Evolutionary conservation across 1,140 invertebrate genomes (phyloP).

Genomic region (Helicoverpa zea): DNA sequence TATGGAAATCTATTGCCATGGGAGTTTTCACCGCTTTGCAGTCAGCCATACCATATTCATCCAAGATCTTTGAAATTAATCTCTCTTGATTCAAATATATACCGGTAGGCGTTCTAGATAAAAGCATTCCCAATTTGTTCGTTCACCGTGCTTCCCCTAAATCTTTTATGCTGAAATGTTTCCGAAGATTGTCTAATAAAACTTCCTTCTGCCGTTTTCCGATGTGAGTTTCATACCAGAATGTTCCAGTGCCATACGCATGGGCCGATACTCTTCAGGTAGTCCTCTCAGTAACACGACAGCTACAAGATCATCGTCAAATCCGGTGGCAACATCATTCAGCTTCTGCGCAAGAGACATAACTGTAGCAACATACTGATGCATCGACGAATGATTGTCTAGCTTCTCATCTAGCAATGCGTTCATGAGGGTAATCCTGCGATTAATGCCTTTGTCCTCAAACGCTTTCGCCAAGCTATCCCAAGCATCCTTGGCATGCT

Average conservation of each 20-base stretch:
- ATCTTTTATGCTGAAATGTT: too few species aligned
- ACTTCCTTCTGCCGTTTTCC: too few species aligned
- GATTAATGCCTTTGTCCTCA: neutral
- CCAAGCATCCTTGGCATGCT: neutral
- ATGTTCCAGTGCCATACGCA: constrained; percentile 1
- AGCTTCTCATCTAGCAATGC: neutral
- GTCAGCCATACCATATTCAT: too few species aligned
- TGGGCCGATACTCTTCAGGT: neutral
- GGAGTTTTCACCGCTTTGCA: too few species aligned
- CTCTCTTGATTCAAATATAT: too few species aligned
- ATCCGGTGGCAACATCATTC: neutral
- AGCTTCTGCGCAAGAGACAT: neutral
- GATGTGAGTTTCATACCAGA: too few species aligned
- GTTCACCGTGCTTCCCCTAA: too few species aligned
- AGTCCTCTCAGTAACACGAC: constrained; percentile 2
- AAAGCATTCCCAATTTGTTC: too few species aligned
- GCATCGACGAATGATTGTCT: neutral
- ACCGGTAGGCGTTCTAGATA: too few species aligned
- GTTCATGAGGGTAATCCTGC: constrained; percentile 1
- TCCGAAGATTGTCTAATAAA: too few species aligned
- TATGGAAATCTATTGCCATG: too few species aligned
- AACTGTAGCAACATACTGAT: neutral
- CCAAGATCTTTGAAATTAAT: too few species aligned
- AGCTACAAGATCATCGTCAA: constrained; percentile 2
- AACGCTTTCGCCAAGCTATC: constrained; percentile 1